phyloP scores from a whole-genome alignment of 2,797 vertebrate species.

The Manis crassicaudata region DNA sequence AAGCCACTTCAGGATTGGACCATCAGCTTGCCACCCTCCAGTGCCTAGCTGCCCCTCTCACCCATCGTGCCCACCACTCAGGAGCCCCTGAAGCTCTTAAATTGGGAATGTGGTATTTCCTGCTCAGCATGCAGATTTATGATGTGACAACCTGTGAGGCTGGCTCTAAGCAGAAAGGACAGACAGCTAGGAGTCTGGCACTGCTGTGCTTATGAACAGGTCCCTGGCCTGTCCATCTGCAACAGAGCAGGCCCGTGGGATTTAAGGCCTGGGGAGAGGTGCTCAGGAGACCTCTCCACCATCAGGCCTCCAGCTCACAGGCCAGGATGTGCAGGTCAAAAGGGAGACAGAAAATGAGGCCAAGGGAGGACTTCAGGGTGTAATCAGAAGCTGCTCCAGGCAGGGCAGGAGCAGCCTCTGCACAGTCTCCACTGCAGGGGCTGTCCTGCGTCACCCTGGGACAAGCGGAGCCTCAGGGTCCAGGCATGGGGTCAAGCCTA shows the following conservation, averaged over 20 bases:
- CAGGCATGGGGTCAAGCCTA: not conserved
- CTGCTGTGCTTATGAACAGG: not conserved
- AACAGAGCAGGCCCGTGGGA: not conserved
- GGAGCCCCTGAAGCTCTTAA: not conserved
- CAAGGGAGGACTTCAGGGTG: too few relatives aligned
- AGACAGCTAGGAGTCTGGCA: not conserved
- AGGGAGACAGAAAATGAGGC: too few relatives aligned
- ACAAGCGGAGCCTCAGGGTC: not conserved
- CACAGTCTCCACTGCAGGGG: not conserved
- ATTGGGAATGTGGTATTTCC: fast-evolving
- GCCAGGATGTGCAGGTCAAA: too few relatives aligned
- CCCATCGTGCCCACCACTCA: too few relatives aligned
- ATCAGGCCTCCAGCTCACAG: too few relatives aligned
- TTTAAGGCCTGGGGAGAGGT: not conserved
- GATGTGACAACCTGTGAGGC: not conserved
- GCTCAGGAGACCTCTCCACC: not conserved
- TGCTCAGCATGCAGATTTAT: not conserved
- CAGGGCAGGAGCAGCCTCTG: too few relatives aligned
- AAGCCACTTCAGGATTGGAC: too few relatives aligned
- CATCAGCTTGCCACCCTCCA: too few relatives aligned
- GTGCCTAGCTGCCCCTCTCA: too few relatives aligned
- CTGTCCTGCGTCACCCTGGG: too few relatives aligned
- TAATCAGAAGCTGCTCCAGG: not conserved
- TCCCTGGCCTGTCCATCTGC: not conserved
- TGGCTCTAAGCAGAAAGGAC: not conserved